phyloP scores from a whole-genome alignment of 2,888 invertebrate species.

The Pterostichus niger region DNA sequence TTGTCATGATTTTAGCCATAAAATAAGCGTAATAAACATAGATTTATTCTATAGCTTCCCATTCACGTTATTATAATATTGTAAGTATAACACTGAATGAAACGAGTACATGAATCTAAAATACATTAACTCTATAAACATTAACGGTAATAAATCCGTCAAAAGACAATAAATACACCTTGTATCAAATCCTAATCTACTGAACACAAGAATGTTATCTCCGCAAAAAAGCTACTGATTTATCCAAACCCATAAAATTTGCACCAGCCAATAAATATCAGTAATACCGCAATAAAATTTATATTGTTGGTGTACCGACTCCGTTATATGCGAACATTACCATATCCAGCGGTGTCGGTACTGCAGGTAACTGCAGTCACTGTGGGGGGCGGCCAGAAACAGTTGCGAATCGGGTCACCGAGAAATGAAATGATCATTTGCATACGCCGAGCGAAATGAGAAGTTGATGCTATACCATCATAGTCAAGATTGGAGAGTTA shows the following conservation, averaged over 20 bases:
- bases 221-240: conserved; percentile 5
- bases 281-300: conserved; percentile 39
- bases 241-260: conserved; percentile 6
- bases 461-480: neutral
- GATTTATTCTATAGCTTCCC: too few species aligned
- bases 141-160: conserved; percentile 15
- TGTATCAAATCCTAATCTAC: conserved; percentile 7
- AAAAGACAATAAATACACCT: neutral
- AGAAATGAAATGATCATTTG: conserved; percentile 25
- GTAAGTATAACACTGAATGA: too few species aligned
- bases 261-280: conserved; percentile 26
- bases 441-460: conserved; percentile 29
- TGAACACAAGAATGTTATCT: conserved; percentile 5
- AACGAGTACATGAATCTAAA: too few species aligned
- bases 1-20: too few species aligned
- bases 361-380: neutral
- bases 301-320: conserved; percentile 9
- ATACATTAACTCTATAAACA: neutral
- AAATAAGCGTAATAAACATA: too few species aligned
- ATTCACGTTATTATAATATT: too few species aligned
- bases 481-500: too few species aligned
- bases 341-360: conserved; percentile 7
- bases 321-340: conserved; percentile 50
- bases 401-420: conserved; percentile 1
- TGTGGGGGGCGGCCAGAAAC: neutral